These are phyloP conservation scores for Zaprionus kolodkinae DNA, from an alignment of 1,140 invertebrate genomes.

Conservation along the genomic window DNA sequence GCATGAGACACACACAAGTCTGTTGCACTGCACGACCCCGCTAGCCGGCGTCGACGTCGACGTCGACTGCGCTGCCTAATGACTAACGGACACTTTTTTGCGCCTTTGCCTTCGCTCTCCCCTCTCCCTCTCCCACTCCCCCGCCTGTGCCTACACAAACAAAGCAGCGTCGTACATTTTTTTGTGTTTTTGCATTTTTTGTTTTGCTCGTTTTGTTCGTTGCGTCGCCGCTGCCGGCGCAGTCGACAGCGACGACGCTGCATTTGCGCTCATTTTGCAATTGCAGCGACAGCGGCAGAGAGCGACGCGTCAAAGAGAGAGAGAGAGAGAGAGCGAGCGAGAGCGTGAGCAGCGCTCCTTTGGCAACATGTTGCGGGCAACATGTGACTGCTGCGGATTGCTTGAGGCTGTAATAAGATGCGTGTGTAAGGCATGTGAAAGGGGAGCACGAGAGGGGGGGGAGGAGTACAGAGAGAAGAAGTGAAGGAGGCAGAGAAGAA, in stretches of 20 bases:
- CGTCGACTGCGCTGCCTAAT: slow-evolving; percentile 47
- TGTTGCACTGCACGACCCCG: slow-evolving; percentile 75
- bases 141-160: slow-evolving; percentile 12
- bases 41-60: slow-evolving; percentile 30
- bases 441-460: not conserved
- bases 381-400: slow-evolving; percentile 15
- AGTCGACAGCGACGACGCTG: not conserved
- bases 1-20: slow-evolving; percentile 43
- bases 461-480: too few relatives aligned
- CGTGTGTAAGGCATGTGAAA: slow-evolving; percentile 4
- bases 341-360: slow-evolving; percentile 46
- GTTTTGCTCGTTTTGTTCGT: slow-evolving; percentile 84
- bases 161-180: slow-evolving; percentile 39
- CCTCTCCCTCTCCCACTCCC: not conserved
- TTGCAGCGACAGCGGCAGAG: slow-evolving; percentile 20
- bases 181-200: slow-evolving; percentile 75
- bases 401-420: slow-evolving; percentile 41
- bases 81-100: slow-evolving; percentile 73
- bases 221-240: slow-evolving; percentile 41
- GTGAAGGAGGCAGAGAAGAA: too few relatives aligned
- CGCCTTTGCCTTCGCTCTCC: not conserved
- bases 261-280: slow-evolving; percentile 14
- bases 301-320: not conserved
- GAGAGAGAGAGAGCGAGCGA: not conserved
- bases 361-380: slow-evolving; percentile 63